phyloP scores from a whole-genome alignment of 2,113 vertebrate species.

The Sylvietta virens region DNA sequence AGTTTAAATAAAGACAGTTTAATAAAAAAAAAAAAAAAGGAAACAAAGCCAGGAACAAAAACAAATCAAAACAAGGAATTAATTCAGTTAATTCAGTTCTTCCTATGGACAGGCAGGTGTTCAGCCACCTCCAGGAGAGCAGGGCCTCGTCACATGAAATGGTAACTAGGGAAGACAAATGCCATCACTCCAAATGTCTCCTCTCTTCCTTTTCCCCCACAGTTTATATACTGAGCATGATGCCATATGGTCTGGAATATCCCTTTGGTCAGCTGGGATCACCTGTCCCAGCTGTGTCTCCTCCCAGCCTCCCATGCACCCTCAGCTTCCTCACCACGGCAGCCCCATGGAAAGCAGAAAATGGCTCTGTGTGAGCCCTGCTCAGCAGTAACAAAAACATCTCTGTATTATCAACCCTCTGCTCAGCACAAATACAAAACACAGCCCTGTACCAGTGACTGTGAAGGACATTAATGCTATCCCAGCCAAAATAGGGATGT shows the following conservation, averaged over 20 bases:
- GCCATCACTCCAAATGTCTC: background rate
- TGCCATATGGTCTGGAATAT: background rate
- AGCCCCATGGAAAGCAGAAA: background rate
- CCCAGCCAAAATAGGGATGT: too few relatives aligned
- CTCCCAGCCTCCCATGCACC: background rate
- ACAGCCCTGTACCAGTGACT: accelerated
- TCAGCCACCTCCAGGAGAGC: background rate
- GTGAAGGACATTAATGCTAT: background rate
- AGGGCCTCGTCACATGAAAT: background rate
- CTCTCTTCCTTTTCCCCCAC: background rate
- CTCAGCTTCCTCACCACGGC: accelerated
- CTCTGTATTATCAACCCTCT: background rate
- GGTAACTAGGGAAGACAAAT: background rate
- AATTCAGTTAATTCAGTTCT: background rate
- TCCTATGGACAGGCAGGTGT: background rate
- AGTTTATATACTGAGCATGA: background rate
- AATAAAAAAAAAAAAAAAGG: too few relatives aligned
- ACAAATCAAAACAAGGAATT: background rate
- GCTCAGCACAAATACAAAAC: background rate
- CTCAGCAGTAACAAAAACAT: background rate
- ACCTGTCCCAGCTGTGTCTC: background rate
- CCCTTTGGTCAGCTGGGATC: background rate
- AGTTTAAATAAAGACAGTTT: background rate
- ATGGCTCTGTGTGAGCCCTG: background rate
- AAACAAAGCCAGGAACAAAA: background rate